Evolutionary conservation across 1,140 invertebrate species (phyloP).

Genomic region (Araneus ventricosus): DNA sequence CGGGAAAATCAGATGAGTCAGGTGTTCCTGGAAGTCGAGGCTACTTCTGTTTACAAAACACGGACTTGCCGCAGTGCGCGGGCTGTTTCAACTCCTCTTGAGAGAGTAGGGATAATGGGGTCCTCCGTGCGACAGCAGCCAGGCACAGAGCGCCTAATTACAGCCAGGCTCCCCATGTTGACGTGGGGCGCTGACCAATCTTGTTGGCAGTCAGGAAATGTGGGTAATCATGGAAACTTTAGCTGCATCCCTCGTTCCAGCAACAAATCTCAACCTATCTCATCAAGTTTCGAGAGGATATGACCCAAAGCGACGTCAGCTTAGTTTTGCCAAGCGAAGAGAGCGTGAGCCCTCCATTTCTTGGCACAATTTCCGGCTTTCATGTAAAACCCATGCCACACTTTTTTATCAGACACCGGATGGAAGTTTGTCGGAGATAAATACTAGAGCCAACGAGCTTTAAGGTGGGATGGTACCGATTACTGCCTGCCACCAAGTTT

Average conservation of each 20-base stretch:
- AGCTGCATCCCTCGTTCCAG: conserved; percentile 1
- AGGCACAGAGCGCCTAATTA: conserved; percentile 46
- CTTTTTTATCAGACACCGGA: conserved; percentile 58
- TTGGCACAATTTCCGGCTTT: conserved; percentile 26
- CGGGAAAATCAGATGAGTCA: neutral
- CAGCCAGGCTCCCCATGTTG: conserved; percentile 25
- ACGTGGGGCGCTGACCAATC: conserved; percentile 6
- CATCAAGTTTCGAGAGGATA: conserved; percentile 30
- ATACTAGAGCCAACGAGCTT: conserved; percentile 14
- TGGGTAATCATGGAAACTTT: conserved; percentile 67
- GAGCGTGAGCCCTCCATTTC: conserved; percentile 8
- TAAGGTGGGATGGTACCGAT: no score
- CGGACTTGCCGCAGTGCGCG: neutral
- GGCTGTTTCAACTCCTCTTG: neutral
- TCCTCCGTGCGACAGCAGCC: conserved; percentile 63
- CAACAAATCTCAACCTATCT: conserved; percentile 43
- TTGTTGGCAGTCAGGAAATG: conserved; percentile 64
- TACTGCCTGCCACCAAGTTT: no score
- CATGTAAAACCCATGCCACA: conserved; percentile 47
- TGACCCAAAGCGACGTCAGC: conserved; percentile 62
- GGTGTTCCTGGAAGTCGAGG: neutral
- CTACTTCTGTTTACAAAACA: neutral
- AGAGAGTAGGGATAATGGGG: conserved; percentile 46
- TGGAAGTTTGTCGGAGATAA: neutral
- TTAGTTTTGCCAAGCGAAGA: conserved; percentile 41